These are phyloP conservation scores for Acipenser transmontanus DNA, from an alignment of 2,797 vertebrate genomes.

Conservation along the genomic window DNA sequence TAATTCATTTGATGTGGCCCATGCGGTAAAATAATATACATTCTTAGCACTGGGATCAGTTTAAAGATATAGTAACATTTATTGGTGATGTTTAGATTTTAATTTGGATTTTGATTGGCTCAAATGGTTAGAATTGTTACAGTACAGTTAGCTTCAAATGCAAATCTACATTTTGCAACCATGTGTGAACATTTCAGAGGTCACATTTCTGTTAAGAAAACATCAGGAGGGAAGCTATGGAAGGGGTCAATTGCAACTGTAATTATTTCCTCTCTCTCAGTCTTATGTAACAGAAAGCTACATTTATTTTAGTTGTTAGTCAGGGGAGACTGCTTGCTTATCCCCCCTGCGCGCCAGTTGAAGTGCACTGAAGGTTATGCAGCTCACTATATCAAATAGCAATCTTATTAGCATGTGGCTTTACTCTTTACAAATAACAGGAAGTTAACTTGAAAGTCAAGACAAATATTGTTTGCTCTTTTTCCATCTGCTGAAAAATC, in stretches of 20 bases:
- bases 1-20: no score
- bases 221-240: no score
- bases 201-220: no score
- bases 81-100: no score
- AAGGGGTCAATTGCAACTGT: neutral
- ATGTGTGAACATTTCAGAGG: no score
- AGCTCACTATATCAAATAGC: slow-evolving; percentile 30
- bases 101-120: no score
- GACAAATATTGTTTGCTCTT: slow-evolving; percentile 47
- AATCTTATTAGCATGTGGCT: slow-evolving; percentile 55
- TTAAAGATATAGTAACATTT: no score
- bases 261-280: neutral
- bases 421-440: slow-evolving; percentile 37
- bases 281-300: neutral
- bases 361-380: slow-evolving; percentile 20
- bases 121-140: no score
- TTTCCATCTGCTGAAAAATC: slow-evolving; percentile 44
- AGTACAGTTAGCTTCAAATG: no score
- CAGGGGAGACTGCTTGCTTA: neutral
- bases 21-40: no score
- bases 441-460: slow-evolving; percentile 47
- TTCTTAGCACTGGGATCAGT: no score
- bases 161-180: no score
- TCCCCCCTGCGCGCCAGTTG: slow-evolving; percentile 6
- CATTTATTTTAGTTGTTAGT: neutral